These are phyloP conservation scores for Diorhabda elongata DNA, from an alignment of 1,140 invertebrate species.

Conservation along the genomic window DNA sequence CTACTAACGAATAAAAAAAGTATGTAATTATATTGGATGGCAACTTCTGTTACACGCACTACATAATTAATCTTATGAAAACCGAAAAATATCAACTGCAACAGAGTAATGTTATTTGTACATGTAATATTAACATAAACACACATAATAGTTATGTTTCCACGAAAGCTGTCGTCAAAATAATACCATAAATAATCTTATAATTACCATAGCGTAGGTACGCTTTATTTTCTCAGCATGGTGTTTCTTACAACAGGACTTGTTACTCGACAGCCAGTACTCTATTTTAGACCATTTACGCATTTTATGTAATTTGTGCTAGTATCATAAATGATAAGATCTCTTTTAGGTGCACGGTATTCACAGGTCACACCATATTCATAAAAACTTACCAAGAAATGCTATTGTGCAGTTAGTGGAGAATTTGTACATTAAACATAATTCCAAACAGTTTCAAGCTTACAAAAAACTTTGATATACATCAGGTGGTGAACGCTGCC, in stretches of 20 bases:
- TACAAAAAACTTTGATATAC: too few species aligned
- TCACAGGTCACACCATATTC: neutral
- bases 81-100: neutral
- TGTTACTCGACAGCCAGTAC: neutral
- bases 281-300: slow-evolving; percentile 1
- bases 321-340: neutral
- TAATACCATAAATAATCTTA: neutral
- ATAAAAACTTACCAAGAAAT: neutral
- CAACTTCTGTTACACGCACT: too few species aligned
- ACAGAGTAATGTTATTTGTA: neutral
- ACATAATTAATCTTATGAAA: neutral
- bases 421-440: neutral
- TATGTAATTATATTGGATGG: too few species aligned
- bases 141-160: neutral
- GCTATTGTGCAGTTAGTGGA: neutral
- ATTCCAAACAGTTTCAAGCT: neutral
- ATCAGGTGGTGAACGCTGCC: too few species aligned
- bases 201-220: neutral
- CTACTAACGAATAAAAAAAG: too few species aligned
- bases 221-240: slow-evolving; percentile 2
- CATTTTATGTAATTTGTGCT: slow-evolving; percentile 2
- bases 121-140: neutral
- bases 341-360: neutral
- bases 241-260: neutral
- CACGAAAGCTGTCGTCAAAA: neutral